These are phyloP conservation scores for Pleuronectes platessa DNA, from an alignment of 2,113 vertebrate genomes.

Conservation along the genomic window DNA sequence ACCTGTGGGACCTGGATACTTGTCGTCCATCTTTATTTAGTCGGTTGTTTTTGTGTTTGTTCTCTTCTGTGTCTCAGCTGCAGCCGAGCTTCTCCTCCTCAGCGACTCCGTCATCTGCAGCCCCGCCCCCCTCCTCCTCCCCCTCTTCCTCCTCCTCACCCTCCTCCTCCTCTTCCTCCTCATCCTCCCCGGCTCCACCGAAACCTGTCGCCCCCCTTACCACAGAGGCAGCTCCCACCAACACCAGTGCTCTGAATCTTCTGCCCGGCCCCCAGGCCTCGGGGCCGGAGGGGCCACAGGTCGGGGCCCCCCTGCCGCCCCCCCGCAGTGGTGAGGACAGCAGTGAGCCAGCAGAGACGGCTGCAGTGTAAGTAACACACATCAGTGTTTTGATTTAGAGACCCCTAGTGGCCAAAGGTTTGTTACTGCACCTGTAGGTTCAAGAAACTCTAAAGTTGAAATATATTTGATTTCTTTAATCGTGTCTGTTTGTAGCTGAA, in stretches of 20 bases:
- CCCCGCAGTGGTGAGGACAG: background rate
- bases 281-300: background rate
- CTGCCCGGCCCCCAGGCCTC: background rate
- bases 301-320: background rate
- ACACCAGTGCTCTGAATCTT: background rate
- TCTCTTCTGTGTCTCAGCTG: constrained; percentile 36
- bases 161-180: constrained; percentile 24
- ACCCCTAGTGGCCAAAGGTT: too few relatives aligned
- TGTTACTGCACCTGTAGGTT: too few relatives aligned
- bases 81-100: constrained; percentile 61
- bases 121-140: constrained; percentile 14
- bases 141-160: constrained; percentile 33
- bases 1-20: too few relatives aligned
- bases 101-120: constrained; percentile 5
- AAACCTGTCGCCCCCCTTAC: constrained; percentile 14
- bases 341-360: background rate
- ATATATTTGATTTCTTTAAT: too few relatives aligned
- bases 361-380: constrained; percentile 28
- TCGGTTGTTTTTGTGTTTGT: background rate
- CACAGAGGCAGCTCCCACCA: constrained; percentile 8
- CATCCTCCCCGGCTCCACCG: constrained; percentile 16
- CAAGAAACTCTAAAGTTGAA: too few relatives aligned
- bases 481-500: background rate
- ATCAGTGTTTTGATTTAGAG: too few relatives aligned
- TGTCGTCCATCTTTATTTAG: too few relatives aligned